phyloP scores from a whole-genome alignment of 2,113 vertebrate genomes.

The Regulus satrapa region DNA sequence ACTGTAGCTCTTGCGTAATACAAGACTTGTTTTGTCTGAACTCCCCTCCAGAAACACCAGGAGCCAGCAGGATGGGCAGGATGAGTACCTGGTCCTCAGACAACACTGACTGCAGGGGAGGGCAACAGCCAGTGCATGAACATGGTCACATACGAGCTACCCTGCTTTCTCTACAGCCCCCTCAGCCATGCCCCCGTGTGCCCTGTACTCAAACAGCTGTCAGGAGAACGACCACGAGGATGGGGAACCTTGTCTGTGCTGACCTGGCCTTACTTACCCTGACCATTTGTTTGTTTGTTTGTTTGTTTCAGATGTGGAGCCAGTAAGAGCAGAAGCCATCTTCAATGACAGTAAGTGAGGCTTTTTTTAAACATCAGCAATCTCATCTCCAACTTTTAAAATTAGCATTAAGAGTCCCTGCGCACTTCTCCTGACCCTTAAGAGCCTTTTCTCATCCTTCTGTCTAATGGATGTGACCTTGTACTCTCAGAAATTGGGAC shows the following conservation, averaged over 20 bases:
- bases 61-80: background rate
- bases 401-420: background rate
- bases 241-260: background rate
- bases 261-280: background rate
- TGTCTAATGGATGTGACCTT: background rate
- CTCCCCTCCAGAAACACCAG: background rate
- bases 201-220: background rate
- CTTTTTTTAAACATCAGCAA: background rate
- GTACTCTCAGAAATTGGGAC: background rate
- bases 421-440: background rate
- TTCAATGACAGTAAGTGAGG: constrained; percentile 73
- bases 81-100: background rate
- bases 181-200: background rate
- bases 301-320: constrained; percentile 56
- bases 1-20: background rate
- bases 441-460: background rate
- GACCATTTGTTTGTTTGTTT: background rate
- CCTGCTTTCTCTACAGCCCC: background rate
- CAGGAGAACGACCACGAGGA: fast-evolving
- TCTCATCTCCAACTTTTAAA: background rate
- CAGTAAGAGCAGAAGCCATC: constrained; percentile 65
- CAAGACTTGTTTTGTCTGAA: background rate
- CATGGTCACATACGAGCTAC: fast-evolving
- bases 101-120: background rate
- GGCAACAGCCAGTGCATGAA: background rate